Evolutionary conservation across 2,113 vertebrate species (phyloP), one percentile per base, ranked within the genome.

Genomic region (Pantherophis guttatus): DNA sequence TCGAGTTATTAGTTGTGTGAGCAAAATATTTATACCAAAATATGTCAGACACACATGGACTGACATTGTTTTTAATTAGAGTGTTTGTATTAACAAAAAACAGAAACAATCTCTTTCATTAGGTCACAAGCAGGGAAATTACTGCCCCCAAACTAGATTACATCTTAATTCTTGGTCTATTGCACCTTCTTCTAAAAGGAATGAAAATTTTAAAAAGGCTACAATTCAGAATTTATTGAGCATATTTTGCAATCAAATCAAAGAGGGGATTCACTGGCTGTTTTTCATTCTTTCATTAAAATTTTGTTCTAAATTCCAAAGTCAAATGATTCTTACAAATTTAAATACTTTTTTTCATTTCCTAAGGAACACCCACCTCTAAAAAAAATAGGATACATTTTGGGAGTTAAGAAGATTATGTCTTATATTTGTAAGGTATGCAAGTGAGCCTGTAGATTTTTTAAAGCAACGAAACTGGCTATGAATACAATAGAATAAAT

Each of bases 11-110:
- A 91, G 90, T 65, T 54, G 29, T 91, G 29, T 13, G 50, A 90
- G 91, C 95, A 86, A 95, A 95, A 94, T 26, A 94, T 94, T 94
- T 89, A 87, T 53, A 95, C 39, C 33, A 54, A 88, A 96, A 88
- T 3, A 44, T 50, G 26, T 85, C 0, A 0, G 26, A 29, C 2
- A 23, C 0, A 0, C 1, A 54, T 6, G 90, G 19, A 23, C 9
- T 17, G 1, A 7, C 55, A 53, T n/a, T 8, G 33, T 21, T 81
- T 57, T 58, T 21, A 86, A 94, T 91, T 59, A 29, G 19, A 54
- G 1, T 19, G 91, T 58, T 93, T 91, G 21, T 10, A 33, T 44
- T 81, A 44, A 81, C 5, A 39, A 21, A 81, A 81, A 48, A 54
- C 2, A 55, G 26, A 91, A 92, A 0, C 4, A 90, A 90, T 57